Evolutionary conservation across 1,140 invertebrate species (phyloP).

Genomic region (Cepaea nemoralis): DNA sequence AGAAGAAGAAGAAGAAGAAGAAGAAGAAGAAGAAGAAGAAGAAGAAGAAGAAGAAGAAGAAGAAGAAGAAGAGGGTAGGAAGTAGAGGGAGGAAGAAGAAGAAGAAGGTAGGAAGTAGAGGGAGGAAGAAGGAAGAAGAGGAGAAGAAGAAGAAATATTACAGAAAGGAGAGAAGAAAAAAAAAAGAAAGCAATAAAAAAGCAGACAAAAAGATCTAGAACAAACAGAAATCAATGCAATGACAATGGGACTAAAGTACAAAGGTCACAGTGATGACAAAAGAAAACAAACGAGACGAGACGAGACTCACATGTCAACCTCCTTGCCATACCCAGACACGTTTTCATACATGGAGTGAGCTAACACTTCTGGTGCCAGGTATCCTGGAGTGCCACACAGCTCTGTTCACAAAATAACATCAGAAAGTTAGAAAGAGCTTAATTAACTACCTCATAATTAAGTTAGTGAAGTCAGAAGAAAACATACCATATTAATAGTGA

Average conservation of each 20-base stretch:
- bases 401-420: slow-evolving; percentile 76
- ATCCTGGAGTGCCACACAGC: slow-evolving; percentile 97
- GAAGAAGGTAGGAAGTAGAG: background rate
- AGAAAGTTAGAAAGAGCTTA: background rate
- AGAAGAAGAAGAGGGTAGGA: background rate
- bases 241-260: too few species aligned
- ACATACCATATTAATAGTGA: too few species aligned
- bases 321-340: slow-evolving; percentile 74
- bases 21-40: too few species aligned
- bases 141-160: background rate
- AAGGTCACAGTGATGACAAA: too few species aligned
- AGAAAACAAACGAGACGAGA: too few species aligned
- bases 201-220: too few species aligned
- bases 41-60: too few species aligned
- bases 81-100: slow-evolving; percentile 4
- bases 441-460: too few species aligned
- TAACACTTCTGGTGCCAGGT: slow-evolving; percentile 96
- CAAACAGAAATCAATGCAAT: background rate
- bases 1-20: background rate
- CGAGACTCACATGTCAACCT: slow-evolving; percentile 73
- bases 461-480: too few species aligned
- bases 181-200: background rate
- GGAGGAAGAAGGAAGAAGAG: too few species aligned
- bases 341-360: slow-evolving; percentile 95
- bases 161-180: background rate